Evolutionary conservation across 2,113 vertebrate genomes (phyloP).

Genomic region (Saguinus midas): DNA sequence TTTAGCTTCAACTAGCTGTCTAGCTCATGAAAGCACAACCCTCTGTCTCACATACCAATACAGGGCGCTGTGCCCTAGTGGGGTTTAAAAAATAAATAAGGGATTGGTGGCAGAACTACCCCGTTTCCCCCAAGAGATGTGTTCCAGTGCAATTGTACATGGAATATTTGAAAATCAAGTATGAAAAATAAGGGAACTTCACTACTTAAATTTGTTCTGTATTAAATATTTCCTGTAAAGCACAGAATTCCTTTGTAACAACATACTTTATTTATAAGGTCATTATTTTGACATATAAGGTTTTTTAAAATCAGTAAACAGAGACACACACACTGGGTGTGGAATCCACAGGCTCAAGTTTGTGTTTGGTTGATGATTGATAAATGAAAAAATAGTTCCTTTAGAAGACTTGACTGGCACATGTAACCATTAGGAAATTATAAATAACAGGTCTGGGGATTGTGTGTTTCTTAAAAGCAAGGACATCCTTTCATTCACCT

Average conservation of each 20-base stretch:
- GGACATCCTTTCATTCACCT: not conserved
- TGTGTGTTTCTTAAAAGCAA: not conserved
- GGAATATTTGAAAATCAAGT: conserved; percentile 18
- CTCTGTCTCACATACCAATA: not conserved
- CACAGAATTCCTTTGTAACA: conserved; percentile 23
- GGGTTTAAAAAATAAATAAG: not conserved
- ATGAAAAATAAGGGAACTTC: not conserved
- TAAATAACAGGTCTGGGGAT: not conserved
- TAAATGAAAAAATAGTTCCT: not conserved
- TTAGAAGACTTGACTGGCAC: not conserved
- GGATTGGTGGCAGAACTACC: not conserved
- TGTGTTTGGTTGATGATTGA: not conserved
- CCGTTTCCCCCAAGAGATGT: not conserved
- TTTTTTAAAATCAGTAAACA: not conserved
- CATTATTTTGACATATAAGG: not conserved
- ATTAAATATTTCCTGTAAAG: conserved; percentile 15
- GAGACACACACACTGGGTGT: not conserved
- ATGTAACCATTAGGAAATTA: not conserved
- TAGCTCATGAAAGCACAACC: not conserved
- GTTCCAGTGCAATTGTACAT: not conserved
- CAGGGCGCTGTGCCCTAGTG: not conserved
- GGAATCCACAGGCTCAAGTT: not conserved
- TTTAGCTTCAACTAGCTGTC: not conserved
- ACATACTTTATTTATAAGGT: conserved; percentile 21
- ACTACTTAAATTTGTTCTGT: conserved; percentile 10